These are phyloP conservation scores for Cyclophora albipunctata DNA, from an alignment of 2,888 invertebrate species.

Conservation along the genomic window DNA sequence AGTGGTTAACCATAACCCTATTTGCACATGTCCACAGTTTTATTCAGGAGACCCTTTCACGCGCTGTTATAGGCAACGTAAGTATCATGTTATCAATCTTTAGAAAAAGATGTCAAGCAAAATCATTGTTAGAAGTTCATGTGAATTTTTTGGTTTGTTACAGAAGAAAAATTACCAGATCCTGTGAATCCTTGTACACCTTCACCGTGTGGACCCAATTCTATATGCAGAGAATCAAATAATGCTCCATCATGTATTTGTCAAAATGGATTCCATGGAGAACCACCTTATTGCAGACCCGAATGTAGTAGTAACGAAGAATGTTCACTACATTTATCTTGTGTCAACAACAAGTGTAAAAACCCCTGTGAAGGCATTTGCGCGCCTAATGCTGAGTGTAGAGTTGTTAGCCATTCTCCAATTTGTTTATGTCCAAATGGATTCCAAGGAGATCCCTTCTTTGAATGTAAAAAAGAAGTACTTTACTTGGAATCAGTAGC, in stretches of 20 bases:
- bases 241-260: slow-evolving; percentile 86
- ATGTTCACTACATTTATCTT: slow-evolving; percentile 80
- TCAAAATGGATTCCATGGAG: slow-evolving; percentile 78
- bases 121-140: no score
- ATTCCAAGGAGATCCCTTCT: slow-evolving; percentile 85
- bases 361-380: slow-evolving; percentile 85
- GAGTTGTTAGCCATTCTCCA: slow-evolving; percentile 85
- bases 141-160: slow-evolving; percentile 15
- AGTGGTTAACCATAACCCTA: slow-evolving; percentile 85
- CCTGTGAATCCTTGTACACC: slow-evolving; percentile 81
- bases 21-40: slow-evolving; percentile 79
- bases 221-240: slow-evolving; percentile 81
- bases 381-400: slow-evolving; percentile 83
- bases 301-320: slow-evolving; percentile 87
- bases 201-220: slow-evolving; percentile 86
- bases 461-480: slow-evolving; percentile 69
- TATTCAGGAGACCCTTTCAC: slow-evolving; percentile 81
- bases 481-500: slow-evolving; percentile 45
- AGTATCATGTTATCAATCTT: slow-evolving; percentile 27
- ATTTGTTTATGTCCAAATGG: slow-evolving; percentile 81
- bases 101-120: no score
- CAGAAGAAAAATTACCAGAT: slow-evolving; percentile 68
- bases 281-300: slow-evolving; percentile 84
- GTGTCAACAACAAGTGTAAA: slow-evolving; percentile 84
- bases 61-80: slow-evolving; percentile 74